Evolutionary conservation across 2,888 invertebrate genomes (phyloP), one percentile per base, ranked within the genome.

Genomic region (Caenorhabditis macrosperma): DNA sequence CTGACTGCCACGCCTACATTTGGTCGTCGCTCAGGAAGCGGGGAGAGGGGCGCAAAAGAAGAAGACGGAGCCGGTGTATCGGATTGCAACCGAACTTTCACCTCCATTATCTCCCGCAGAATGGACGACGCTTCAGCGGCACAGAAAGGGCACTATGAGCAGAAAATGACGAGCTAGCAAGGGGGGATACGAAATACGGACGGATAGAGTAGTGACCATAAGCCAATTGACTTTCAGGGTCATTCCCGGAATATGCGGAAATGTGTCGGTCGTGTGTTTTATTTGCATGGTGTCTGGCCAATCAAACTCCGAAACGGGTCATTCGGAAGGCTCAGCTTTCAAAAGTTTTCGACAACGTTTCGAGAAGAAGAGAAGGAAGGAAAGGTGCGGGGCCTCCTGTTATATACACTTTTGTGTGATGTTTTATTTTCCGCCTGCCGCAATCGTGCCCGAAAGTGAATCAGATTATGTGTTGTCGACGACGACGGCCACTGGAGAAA

Each of bases 1-100:
- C 22, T n/a, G 22, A 17, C 17, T 20, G 38, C 74, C 72, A 63
- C 64, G 64, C 74, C 74, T 55, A 57, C 52, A 59, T 64, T 64
- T 74, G 63, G 66, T 48, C 15, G 61, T 30, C 44, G 57, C 64
- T 64, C 57, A 38, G 38, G 41, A 28, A 63, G 30, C 12, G 20
- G 9, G 52, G 54, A 50, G 54, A 46, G 55, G 35, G 22, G 52
- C 69, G 52, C 26, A n/a, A n/a, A n/a, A n/a, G n/a, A n/a, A n/a
- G n/a, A n/a, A 17, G 44, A 44, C 4, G 44, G 60, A 48, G 61
- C 59, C 30, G 20, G 44, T 75, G 67, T 67, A 75, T 67, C 75
- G 60, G 67, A 66, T 67, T 67, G 66, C 75, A 60, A 46, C 26
- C 60, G 75, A 66, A 75, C 66, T 67, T 67, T 67, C 75, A 67